Evolutionary conservation across 2,888 invertebrate genomes (phyloP), one percentile per base, ranked within the genome.

Genomic region (Noctua comes): DNA sequence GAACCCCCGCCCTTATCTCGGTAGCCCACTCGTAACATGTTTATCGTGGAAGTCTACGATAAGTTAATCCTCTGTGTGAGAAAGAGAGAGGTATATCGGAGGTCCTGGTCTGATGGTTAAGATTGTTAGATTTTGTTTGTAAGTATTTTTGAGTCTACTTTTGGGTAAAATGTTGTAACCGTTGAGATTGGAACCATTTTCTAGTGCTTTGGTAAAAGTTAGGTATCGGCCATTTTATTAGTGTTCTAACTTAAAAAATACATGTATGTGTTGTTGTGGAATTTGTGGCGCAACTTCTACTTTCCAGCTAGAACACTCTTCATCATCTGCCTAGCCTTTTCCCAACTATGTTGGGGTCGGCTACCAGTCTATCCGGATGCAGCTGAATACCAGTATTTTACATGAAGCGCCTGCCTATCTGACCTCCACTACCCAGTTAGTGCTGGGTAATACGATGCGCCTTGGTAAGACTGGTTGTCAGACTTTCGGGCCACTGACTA

Each of bases 1-100:
- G 85, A 90, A 90, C 86, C 87, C 87, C 89, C 83, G 51, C 86
- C 84, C 86, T 90, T 90, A 90, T 90, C 89, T 86, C 84, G 68
- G 82, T 76, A 79, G 86, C 86, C 84, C 91, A 91, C 87, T 88
- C 90, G 84, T 78, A 71, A 87, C 83, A 84, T 86, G 84, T 88
- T 90, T 88, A 90, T 90, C 87, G 85, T 83, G 78, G 80, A 83
- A 73, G 69, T 74, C 65, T 59, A 66, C 82, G 89, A 90, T 90
- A 89, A 86, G 82, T 88, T 91, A 89, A 90, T 90, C 88, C 89
- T 73, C 65, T 62, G 74, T 73, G 81, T 57, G 78, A 77, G 86
- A 81, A 74, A 70, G 85, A 77, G 83, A 84, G 24, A 75, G 65
- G 48, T 66, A 24, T 80, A 80, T 86, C 68, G 69, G 71, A 73